These are phyloP conservation scores for Machaerirhynchus nigripectus DNA, from an alignment of 2,113 vertebrate genomes.

Conservation along the genomic window DNA sequence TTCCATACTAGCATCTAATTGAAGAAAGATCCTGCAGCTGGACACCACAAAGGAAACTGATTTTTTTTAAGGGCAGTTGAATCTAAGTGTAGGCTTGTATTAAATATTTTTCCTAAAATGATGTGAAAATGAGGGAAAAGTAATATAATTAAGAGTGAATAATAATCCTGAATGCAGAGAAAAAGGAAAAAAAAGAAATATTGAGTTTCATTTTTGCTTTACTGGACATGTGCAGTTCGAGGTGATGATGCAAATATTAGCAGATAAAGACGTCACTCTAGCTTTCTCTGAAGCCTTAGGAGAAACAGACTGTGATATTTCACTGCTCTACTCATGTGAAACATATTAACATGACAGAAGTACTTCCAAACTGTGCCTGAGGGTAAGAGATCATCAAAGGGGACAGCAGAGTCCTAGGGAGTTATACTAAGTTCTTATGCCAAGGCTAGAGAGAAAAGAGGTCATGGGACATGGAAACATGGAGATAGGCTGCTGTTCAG, in stretches of 20 bases:
- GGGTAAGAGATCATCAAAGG: background rate
- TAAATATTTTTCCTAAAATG: background rate
- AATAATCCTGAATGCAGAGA: background rate
- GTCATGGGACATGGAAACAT: slow-evolving; percentile 3
- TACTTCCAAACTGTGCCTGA: background rate
- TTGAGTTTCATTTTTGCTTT: background rate
- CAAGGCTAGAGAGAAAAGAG: slow-evolving; percentile 43
- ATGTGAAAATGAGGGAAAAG: background rate
- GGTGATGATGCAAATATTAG: background rate
- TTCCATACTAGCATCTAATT: background rate
- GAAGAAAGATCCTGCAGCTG: background rate
- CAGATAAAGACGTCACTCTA: background rate
- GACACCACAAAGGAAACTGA: background rate
- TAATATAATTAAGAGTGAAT: background rate
- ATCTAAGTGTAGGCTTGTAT: background rate
- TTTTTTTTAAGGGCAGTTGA: background rate
- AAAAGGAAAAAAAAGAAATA: background rate
- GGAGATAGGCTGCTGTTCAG: slow-evolving; percentile 36
- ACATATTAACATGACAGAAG: slow-evolving; percentile 14
- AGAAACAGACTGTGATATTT: background rate
- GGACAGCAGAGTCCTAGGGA: background rate
- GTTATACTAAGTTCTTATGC: slow-evolving; percentile 13
- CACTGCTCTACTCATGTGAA: background rate
- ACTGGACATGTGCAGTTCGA: background rate
- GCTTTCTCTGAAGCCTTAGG: background rate